These are phyloP conservation scores for Chroicocephalus ridibundus DNA, from an alignment of 2,113 vertebrate species.

Conservation along the genomic window DNA sequence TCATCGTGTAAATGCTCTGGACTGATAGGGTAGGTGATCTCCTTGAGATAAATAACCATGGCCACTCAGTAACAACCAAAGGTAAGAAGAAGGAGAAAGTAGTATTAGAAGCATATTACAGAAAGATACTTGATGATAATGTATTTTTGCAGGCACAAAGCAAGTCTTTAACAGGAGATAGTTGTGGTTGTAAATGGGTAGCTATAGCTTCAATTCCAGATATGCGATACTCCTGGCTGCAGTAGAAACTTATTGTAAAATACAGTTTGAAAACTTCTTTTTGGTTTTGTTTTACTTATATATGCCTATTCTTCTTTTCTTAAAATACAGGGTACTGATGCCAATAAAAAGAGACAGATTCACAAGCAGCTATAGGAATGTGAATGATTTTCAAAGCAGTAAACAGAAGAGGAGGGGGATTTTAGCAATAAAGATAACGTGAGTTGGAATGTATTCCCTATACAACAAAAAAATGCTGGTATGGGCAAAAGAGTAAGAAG, in stretches of 20 bases:
- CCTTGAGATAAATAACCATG: not conserved
- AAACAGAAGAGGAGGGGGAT: not conserved
- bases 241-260: not conserved
- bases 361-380: not conserved
- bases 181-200: not conserved
- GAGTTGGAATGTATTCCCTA: not conserved
- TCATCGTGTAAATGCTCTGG: not conserved
- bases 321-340: not conserved
- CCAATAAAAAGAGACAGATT: not conserved
- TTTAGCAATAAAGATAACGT: not conserved
- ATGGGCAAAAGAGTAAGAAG: not conserved
- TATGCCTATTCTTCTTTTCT: not conserved
- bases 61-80: not conserved
- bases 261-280: not conserved
- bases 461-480: not conserved
- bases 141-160: not conserved
- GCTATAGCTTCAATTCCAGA: not conserved
- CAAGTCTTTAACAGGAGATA: not conserved
- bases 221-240: not conserved
- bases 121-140: not conserved
- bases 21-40: not conserved
- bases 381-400: not conserved
- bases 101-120: not conserved
- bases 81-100: not conserved
- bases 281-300: not conserved